phyloP scores from a whole-genome alignment of 1,140 invertebrate species.

The Trigoniulus corallinus region DNA sequence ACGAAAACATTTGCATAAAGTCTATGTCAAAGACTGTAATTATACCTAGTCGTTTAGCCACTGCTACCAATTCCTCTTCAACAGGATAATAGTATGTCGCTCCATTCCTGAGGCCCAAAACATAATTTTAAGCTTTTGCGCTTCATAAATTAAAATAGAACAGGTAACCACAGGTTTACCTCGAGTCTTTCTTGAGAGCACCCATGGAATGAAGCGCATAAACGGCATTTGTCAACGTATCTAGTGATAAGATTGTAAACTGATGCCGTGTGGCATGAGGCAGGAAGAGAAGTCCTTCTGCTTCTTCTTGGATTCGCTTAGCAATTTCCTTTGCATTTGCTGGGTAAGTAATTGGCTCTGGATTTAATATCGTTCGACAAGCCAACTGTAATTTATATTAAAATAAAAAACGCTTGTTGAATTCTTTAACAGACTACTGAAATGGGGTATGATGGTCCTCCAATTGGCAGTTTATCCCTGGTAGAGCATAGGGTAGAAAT shows the following conservation, averaged over 20 bases:
- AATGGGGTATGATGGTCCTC: too few species aligned
- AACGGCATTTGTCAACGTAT: slow-evolving; percentile 2
- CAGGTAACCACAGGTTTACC: too few species aligned
- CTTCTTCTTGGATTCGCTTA: background rate
- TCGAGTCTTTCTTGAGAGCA: background rate
- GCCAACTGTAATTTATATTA: too few species aligned
- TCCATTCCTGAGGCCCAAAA: background rate
- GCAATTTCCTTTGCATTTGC: background rate
- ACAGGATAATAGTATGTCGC: background rate
- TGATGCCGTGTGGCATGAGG: background rate
- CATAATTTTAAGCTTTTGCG: background rate
- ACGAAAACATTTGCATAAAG: too few species aligned
- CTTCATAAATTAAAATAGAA: background rate
- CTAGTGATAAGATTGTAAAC: background rate
- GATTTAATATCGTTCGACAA: background rate
- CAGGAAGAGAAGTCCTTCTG: background rate
- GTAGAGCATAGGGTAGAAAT: too few species aligned
- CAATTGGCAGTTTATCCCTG: too few species aligned
- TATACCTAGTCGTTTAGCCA: background rate
- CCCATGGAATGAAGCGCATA: background rate
- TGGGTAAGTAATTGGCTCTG: too few species aligned
- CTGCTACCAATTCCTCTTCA: background rate
- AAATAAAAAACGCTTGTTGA: too few species aligned
- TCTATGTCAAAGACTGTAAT: too few species aligned
- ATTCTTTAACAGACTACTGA: too few species aligned